These are phyloP conservation scores for Poeciliopsis retropinna DNA, from an alignment of 2,113 vertebrate genomes.

Conservation along the genomic window DNA sequence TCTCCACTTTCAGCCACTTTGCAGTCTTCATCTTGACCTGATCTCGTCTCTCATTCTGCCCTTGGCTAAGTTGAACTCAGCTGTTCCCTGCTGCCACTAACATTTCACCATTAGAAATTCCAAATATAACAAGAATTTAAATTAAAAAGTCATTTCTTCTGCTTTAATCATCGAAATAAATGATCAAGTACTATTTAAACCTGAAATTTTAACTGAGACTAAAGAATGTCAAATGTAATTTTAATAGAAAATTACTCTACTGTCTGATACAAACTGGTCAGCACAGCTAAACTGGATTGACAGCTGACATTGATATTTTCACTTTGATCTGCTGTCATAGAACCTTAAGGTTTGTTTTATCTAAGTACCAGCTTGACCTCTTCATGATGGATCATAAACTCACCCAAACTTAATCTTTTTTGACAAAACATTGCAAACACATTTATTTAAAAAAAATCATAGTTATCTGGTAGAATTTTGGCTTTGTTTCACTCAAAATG, in stretches of 20 bases:
- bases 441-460: too few relatives aligned
- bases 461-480: too few relatives aligned
- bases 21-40: slow-evolving; percentile 73
- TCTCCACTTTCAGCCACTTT: slow-evolving; percentile 82
- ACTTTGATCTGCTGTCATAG: not conserved
- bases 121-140: not conserved
- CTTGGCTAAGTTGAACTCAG: slow-evolving; percentile 57
- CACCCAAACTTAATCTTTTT: not conserved
- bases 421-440: not conserved
- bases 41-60: slow-evolving; percentile 55
- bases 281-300: not conserved
- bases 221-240: not conserved
- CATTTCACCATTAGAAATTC: slow-evolving; percentile 12
- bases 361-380: not conserved
- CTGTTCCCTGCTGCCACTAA: slow-evolving; percentile 50
- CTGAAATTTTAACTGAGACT: not conserved
- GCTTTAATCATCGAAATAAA: too few relatives aligned
- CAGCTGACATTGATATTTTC: not conserved
- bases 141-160: too few relatives aligned
- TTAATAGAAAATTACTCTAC: too few relatives aligned
- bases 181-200: not conserved
- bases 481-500: too few relatives aligned
- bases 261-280: too few relatives aligned
- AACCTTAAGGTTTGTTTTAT: not conserved
- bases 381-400: not conserved